Conservation (phyloP, 2,113 vertebrate genomes). For the Mustela lutreola region DNA sequence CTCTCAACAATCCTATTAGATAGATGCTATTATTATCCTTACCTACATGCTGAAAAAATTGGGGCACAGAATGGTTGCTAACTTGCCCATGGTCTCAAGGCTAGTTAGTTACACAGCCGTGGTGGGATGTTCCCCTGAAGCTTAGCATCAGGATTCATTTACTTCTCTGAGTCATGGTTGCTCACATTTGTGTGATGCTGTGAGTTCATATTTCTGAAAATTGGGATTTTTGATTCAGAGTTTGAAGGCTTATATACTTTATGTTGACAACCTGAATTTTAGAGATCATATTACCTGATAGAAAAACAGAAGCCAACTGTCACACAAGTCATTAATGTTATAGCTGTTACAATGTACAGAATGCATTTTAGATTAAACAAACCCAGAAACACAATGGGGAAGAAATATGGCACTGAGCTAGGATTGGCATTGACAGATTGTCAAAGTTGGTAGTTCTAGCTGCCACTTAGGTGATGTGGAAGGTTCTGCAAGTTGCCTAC, state of each 20-base stretch:
- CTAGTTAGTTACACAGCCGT: not conserved
- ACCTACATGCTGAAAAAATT: not conserved
- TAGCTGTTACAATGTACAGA: not conserved
- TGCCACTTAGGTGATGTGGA: not conserved
- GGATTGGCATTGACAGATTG: not conserved
- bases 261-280: not conserved
- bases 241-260: not conserved
- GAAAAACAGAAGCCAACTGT: not conserved
- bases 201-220: conserved; percentile 38
- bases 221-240: not conserved
- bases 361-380: not conserved
- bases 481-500: not conserved
- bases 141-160: not conserved
- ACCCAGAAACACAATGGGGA: not conserved
- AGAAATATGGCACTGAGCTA: not conserved
- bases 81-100: not conserved
- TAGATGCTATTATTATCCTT: not conserved
- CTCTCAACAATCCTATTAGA: not conserved
- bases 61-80: not conserved
- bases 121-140: not conserved
- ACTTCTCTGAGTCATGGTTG: not conserved
- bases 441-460: not conserved
- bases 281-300: not conserved
- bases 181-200: not conserved
- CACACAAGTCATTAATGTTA: not conserved